Base-by-base conservation (phyloP, 2,797 vertebrate genomes). In the Denticeps clupeoides region DNA sequence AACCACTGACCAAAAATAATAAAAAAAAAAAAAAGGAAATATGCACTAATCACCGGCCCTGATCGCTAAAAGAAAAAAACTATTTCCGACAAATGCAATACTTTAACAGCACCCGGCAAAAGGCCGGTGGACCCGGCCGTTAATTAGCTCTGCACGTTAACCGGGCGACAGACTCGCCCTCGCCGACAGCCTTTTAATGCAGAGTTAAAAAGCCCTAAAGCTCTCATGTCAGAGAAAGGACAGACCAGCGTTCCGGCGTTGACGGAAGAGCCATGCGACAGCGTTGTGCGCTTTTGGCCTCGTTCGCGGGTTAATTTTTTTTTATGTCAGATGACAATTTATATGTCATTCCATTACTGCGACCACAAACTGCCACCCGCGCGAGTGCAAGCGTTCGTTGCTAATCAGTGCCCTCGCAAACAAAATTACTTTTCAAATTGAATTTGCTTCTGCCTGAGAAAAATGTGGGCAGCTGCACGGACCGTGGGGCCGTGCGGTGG, bases 351-450 rank as follows among this genome's bases (percentile, higher is more conserved):
- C 58, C 47, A 65, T 63, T 61, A 68, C 63, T n/a, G 55, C 33
- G 41, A n/a, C 49, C 42, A 56, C 58, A 63, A 63, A 65, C 43
- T 51, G 41, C 61, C 60, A 52, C 59, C 44, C 44, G 59, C 57
- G 55, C 5, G 23, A 4, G 22, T 6, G 63, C 60, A 65, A 51
- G 18, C 49, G 27, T 44, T 51, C 54, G 41, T 47, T 41, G 15
- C 56, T 67, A 63, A 67, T 70, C 60, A 63, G 56, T 41, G 53
- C 56, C 51, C 52, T 52, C 42, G 50, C 63, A 68, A 68, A 65
- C 68, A 59, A 56, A 63, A 68, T 65, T 67, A 62, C 53, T 60
- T 55, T 55, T 65, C 51, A 56, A 65, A 70, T 70, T 60, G 48
- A 67, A 65, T 67, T 63, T 56, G 60, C 53, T 61, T 62, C 53